A percentile compares a stretch with the other conserved stretches of the same genome.
phyloP scores from a whole-genome alignment of 2,888 invertebrate species.

The Hirudinaria manillensis region DNA sequence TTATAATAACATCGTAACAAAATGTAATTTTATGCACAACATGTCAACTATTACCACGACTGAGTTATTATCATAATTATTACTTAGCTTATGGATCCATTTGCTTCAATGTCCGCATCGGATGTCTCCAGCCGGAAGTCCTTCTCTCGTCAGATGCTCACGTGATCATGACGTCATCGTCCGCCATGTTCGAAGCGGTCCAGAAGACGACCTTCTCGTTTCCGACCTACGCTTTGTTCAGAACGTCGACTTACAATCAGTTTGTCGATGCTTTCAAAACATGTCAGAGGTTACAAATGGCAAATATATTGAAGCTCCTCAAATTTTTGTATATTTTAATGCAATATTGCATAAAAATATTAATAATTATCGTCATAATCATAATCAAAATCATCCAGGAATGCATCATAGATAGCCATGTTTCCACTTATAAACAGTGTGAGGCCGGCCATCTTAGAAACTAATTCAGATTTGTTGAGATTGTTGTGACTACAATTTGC shows the following conservation, averaged over 20 bases:
- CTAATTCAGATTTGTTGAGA: too few relatives aligned
- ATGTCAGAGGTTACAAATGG: constrained; percentile 32
- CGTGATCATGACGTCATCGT: constrained; percentile 46
- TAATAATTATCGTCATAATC: too few relatives aligned
- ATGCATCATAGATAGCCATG: too few relatives aligned
- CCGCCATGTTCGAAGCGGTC: constrained; percentile 46
- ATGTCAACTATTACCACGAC: background rate
- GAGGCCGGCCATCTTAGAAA: too few relatives aligned
- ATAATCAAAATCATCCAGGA: too few relatives aligned
- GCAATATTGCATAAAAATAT: background rate
- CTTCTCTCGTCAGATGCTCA: constrained; percentile 41
- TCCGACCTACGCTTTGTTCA: constrained; percentile 46
- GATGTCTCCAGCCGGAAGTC: constrained; percentile 43
- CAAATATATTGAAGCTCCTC: background rate
- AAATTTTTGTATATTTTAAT: background rate
- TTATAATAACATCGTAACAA: background rate
- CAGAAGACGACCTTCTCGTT: constrained; percentile 47
- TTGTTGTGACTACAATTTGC: too few relatives aligned
- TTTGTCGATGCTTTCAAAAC: constrained; percentile 39
- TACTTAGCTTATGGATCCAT: constrained; percentile 47
- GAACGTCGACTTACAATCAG: constrained; percentile 41
- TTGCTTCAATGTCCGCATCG: constrained; percentile 50
- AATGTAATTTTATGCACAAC: background rate
- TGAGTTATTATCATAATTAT: background rate
- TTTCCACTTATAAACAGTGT: too few relatives aligned